A percentile compares a stretch with the other conserved stretches of the same genome.
These are phyloP conservation scores for Enteromius treurensis DNA, from an alignment of 2,797 vertebrate species.

Conservation along the genomic window DNA sequence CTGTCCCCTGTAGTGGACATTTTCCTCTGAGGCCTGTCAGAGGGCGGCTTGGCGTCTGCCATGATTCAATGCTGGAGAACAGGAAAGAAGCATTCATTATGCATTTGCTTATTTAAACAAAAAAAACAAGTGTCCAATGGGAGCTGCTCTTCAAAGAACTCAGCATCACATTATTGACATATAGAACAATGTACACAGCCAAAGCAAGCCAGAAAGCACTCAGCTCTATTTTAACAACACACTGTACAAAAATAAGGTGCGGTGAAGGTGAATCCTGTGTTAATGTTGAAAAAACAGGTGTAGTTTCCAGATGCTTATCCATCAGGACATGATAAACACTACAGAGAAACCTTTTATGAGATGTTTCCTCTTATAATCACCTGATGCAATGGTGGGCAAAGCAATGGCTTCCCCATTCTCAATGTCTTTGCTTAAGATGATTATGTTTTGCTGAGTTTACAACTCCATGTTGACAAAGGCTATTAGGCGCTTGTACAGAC, in stretches of 20 bases:
- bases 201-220: slow-evolving; percentile 20
- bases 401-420: slow-evolving; percentile 10
- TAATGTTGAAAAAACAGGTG: slow-evolving; percentile 2
- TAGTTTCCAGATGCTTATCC: background rate
- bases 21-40: slow-evolving; percentile 77
- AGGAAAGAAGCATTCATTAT: background rate
- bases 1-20: slow-evolving; percentile 88
- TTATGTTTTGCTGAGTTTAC: slow-evolving; percentile 78
- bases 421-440: slow-evolving; percentile 69
- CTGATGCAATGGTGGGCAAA: slow-evolving; percentile 6
- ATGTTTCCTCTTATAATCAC: slow-evolving; percentile 1
- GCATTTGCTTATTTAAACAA: background rate
- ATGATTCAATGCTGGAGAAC: slow-evolving; percentile 72
- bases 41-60: slow-evolving; percentile 73
- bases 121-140: background rate
- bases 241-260: background rate
- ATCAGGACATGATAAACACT: slow-evolving; percentile 1
- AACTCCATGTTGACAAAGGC: slow-evolving; percentile 53
- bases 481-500: slow-evolving; percentile 41
- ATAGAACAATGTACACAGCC: background rate
- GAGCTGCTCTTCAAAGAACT: background rate
- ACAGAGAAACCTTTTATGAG: slow-evolving; percentile 7
- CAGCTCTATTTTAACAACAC: background rate
- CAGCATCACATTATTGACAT: slow-evolving; percentile 17
- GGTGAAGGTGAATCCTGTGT: background rate